These are phyloP conservation scores for Podargus strigoides DNA, from an alignment of 2,797 vertebrate genomes.

Conservation along the genomic window DNA sequence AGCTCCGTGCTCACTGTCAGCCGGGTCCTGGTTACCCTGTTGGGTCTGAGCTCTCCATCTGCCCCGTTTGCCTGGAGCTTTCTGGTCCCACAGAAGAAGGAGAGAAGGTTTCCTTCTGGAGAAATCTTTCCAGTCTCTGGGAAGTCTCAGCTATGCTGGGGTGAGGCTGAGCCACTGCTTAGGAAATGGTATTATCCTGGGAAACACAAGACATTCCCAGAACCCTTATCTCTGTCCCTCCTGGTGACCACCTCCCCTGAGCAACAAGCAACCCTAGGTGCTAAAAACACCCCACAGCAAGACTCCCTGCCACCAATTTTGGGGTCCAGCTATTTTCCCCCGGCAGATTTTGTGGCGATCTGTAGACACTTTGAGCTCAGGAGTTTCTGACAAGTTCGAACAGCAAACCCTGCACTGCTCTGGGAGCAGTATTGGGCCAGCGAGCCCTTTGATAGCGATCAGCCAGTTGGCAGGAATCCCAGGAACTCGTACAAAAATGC, in stretches of 20 bases:
- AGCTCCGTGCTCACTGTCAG: not conserved
- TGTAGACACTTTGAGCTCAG: not conserved
- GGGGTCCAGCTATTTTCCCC: not conserved
- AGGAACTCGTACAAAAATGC: conserved; percentile 68
- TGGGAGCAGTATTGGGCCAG: conserved; percentile 43
- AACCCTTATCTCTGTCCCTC: not conserved
- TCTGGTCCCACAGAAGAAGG: not conserved
- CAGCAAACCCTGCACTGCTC: conserved; percentile 10
- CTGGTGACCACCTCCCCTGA: not conserved
- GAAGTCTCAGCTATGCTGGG: not conserved
- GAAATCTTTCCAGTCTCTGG: not conserved
- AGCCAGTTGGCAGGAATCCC: conserved; percentile 56
- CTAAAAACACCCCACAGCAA: not conserved
- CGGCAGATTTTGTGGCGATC: not conserved
- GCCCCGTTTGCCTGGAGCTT: fast-evolving
- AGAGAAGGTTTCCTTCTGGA: not conserved
- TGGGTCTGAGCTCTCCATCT: not conserved
- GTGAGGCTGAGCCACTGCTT: not conserved
- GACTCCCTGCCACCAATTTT: not conserved
- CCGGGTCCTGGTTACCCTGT: not conserved
- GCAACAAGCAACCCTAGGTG: not conserved
- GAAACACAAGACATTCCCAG: not conserved
- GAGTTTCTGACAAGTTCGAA: conserved; percentile 54
- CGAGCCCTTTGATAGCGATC: conserved; percentile 60
- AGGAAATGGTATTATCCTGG: not conserved